Evolutionary conservation across 2,113 vertebrate species (phyloP).

Genomic region (Piprites chloris): DNA sequence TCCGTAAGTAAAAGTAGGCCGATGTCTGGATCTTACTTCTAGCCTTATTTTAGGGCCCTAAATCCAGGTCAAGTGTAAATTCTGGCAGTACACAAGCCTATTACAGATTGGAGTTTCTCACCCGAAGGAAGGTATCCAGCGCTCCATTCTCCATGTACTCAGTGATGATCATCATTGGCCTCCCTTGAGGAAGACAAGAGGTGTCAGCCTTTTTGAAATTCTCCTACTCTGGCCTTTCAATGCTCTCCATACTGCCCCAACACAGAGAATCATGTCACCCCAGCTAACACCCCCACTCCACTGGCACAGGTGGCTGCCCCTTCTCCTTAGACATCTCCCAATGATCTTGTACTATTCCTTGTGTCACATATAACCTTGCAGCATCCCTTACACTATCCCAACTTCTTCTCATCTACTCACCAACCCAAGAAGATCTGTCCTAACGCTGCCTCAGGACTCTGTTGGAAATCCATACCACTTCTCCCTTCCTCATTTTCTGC

Average conservation of each 20-base stretch:
- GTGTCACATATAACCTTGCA: not conserved
- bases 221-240: not conserved
- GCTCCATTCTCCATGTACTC: slow-evolving; percentile 98
- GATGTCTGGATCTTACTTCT: not conserved
- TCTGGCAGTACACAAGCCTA: not conserved
- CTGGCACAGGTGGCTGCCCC: not conserved
- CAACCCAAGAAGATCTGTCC: not conserved
- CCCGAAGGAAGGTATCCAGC: slow-evolving; percentile 91
- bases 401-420: not conserved
- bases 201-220: not conserved
- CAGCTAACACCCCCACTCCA: not conserved
- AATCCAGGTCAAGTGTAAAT: not conserved
- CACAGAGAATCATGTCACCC: not conserved
- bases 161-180: slow-evolving; percentile 93
- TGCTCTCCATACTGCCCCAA: not conserved
- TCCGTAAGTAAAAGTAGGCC: not conserved
- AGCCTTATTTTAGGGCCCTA: not conserved
- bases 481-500: not conserved
- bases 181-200: slow-evolving; percentile 55
- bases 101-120: slow-evolving; percentile 55
- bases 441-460: not conserved
- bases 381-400: not conserved
- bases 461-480: not conserved
- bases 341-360: not conserved
- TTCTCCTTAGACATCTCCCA: not conserved